These are phyloP conservation scores for Pardalotus punctatus DNA, from an alignment of 2,113 vertebrate species.

Conservation along the genomic window DNA sequence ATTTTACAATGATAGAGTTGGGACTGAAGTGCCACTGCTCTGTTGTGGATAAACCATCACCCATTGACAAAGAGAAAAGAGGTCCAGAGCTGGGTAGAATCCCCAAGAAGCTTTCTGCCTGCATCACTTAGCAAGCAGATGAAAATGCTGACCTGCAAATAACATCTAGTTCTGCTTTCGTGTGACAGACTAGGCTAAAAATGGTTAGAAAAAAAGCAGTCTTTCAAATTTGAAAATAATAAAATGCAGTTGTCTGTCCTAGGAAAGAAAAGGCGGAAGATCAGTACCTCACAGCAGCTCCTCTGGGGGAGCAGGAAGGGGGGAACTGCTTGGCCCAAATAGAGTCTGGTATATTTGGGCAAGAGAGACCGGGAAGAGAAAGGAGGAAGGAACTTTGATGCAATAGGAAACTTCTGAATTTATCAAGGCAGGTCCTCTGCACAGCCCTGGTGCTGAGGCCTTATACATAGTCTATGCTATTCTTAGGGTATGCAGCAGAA, in stretches of 20 bases:
- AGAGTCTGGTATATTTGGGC: neutral
- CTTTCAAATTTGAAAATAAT: neutral
- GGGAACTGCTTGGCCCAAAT: neutral
- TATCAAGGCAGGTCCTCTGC: slow-evolving; percentile 16
- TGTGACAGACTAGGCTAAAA: neutral
- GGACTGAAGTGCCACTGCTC: neutral
- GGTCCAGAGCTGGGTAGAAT: neutral
- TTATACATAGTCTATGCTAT: slow-evolving; percentile 47
- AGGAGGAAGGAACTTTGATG: slow-evolving; percentile 67
- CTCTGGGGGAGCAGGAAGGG: neutral
- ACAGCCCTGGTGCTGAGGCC: neutral
- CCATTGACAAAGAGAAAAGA: neutral
- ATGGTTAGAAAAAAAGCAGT: neutral
- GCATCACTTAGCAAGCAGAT: neutral
- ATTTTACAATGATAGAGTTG: neutral
- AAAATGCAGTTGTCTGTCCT: neutral
- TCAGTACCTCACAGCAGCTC: neutral
- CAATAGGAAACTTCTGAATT: slow-evolving; percentile 65
- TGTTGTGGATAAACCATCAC: neutral
- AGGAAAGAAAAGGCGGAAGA: neutral
- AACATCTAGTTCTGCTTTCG: neutral
- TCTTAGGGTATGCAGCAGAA: slow-evolving; percentile 41
- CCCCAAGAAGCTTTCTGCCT: neutral
- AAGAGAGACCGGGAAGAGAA: neutral
- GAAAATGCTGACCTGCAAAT: neutral